Evolutionary conservation across 2,888 invertebrate genomes (phyloP), one percentile per base, ranked within the genome.

Genomic region (Athrips mouffetella): DNA sequence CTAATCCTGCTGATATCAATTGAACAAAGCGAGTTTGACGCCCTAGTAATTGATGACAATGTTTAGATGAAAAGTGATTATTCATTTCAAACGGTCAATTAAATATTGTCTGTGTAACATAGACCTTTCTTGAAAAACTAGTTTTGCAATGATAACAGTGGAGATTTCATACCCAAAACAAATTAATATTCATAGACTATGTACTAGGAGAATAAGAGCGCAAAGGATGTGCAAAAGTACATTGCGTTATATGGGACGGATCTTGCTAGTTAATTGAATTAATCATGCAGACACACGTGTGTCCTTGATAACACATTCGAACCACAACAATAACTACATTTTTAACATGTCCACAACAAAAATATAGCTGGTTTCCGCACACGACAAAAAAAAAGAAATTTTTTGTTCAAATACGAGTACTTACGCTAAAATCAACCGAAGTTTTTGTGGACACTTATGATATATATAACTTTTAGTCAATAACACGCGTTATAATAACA

Each of bases 281-380:
- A 42, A 18, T 42, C 16, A 7, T 11, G 29, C 6, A 66, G 60
- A 62, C 54, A 52, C 49, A 54, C 53, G 47, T 52, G 51, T 59
- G 73, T 68, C 77, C 78, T 82, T 77, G 76, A 67, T 77, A 77
- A 76, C 72, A 72, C 78, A 76, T 74, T 67, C 65, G 4, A 69
- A 65, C 57, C 65, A 70, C 65, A 73, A 76, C 63, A 76, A 75
- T 73, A 75, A 29, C 16, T 37, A 20, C 3, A 35, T 18, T 25
- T 23, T 13, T 45, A 76, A 77, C 72, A 72, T 79, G 76, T 73
- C 67, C 65, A 65, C 57, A 65, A 71, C 65, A 73, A 76, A 65
- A 76, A 75, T 73, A 76, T 69, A 62, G 65, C 65, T 40, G 13
- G 1, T 15, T 25, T 40, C 11, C 40, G 23, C 25, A 42, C n/a